A percentile compares a stretch with the other conserved stretches of the same genome.
phyloP scores from a whole-genome alignment of 2,888 invertebrate species.

The Buathra laborator region DNA sequence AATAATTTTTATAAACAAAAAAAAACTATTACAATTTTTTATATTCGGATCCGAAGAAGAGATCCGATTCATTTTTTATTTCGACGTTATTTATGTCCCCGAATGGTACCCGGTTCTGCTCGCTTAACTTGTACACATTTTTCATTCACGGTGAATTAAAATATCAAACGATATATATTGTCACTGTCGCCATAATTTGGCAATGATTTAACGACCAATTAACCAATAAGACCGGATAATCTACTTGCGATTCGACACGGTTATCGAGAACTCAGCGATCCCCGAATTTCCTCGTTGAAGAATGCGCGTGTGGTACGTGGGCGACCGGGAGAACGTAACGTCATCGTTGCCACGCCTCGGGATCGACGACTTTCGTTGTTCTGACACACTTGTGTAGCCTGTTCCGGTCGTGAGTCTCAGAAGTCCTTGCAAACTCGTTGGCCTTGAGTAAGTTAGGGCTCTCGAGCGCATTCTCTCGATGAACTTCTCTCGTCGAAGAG shows the following conservation, averaged over 20 bases:
- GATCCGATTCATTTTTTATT: no score
- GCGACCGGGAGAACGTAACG: slow-evolving; percentile 34
- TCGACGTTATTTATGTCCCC: not conserved
- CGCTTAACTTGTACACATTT: not conserved
- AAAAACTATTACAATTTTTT: no score
- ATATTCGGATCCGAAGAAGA: no score
- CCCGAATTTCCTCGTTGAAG: slow-evolving; percentile 30
- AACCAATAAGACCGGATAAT: not conserved
- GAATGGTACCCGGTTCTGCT: not conserved
- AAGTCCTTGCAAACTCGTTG: slow-evolving; percentile 62
- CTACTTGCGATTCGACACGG: not conserved
- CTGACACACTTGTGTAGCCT: slow-evolving; percentile 42
- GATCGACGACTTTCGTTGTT: slow-evolving; percentile 43
- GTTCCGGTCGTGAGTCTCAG: slow-evolving; percentile 46
- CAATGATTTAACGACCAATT: not conserved
- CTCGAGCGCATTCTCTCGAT: slow-evolving; percentile 25
- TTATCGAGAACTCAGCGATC: not conserved
- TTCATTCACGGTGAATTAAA: not conserved
- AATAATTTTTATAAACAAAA: no score
- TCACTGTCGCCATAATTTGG: not conserved
- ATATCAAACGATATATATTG: slow-evolving; percentile 3
- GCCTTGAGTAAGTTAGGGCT: slow-evolving; percentile 60
- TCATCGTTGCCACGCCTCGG: slow-evolving; percentile 23
- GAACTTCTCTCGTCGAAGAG: slow-evolving; percentile 17
- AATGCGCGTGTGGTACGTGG: slow-evolving; percentile 43